Conservation (phyloP, 2,888 invertebrate species). For the Leptarthrus brevirostris region DNA sequence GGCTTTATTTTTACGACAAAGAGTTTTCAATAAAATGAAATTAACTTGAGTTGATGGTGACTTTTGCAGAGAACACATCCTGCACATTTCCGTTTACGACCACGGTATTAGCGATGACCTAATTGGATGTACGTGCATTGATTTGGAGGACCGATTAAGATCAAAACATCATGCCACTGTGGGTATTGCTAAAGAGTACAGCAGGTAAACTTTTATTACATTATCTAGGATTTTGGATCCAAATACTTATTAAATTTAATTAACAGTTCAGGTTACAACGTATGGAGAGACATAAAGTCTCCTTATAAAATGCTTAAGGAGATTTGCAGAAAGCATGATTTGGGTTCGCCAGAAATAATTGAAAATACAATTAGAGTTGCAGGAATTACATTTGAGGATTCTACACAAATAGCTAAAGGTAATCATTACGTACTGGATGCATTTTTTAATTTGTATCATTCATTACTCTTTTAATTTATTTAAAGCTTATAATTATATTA, state of each 20-base stretch:
- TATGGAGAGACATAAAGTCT: conserved; percentile 80
- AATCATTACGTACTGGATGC: too few relatives aligned
- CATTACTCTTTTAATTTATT: too few relatives aligned
- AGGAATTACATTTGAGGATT: conserved; percentile 61
- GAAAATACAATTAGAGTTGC: conserved; percentile 70
- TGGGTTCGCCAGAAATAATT: conserved; percentile 71
- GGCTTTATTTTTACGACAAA: conserved; percentile 3
- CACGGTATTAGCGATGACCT: conserved; percentile 80
- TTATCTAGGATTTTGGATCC: background rate
- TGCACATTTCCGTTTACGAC: conserved; percentile 81
- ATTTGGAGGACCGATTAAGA: conserved; percentile 88
- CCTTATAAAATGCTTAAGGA: conserved; percentile 79
- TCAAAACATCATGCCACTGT: conserved; percentile 82
- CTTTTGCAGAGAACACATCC: conserved; percentile 77
- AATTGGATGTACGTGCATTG: conserved; percentile 86
- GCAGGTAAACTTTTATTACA: conserved; percentile 68
- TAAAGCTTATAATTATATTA: too few relatives aligned
- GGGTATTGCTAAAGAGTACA: conserved; percentile 79
- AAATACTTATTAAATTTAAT: background rate
- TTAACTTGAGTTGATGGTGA: background rate
- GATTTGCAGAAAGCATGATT: conserved; percentile 76
- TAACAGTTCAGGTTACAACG: conserved; percentile 73
- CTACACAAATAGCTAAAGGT: conserved; percentile 61
- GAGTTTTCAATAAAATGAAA: background rate
- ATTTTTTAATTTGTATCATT: too few relatives aligned